A percentile compares a stretch with the other conserved stretches of the same genome.
These are phyloP conservation scores for Nymphicus hollandicus DNA, from an alignment of 2,113 vertebrate species.

Conservation along the genomic window DNA sequence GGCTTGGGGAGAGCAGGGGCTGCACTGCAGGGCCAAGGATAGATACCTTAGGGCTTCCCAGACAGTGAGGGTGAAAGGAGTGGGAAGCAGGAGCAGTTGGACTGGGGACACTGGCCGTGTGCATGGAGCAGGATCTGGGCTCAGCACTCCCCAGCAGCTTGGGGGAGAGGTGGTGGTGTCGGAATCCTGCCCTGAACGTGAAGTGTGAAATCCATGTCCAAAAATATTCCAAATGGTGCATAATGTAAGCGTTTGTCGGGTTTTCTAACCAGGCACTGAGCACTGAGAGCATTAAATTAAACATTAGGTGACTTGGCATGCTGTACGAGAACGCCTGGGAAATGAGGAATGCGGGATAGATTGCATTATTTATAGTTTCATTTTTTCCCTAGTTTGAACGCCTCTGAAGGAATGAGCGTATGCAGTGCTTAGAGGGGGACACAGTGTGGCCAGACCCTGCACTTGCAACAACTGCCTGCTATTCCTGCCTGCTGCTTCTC, in stretches of 20 bases:
- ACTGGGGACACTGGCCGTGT: accelerated
- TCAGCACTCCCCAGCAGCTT: accelerated
- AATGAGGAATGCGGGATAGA: neutral
- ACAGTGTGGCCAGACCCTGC: constrained; percentile 16
- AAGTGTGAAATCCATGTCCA: neutral
- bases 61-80: neutral
- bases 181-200: neutral
- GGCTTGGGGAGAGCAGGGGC: neutral
- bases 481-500: neutral
- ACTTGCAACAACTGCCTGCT: neutral
- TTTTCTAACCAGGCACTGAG: neutral
- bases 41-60: neutral
- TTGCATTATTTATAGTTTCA: constrained; percentile 1
- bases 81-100: neutral
- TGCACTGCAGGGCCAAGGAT: neutral
- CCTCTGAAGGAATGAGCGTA: neutral
- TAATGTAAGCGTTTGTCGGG: neutral
- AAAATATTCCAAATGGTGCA: neutral
- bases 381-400: neutral
- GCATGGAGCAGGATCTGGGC: accelerated
- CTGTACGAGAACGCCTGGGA: neutral
- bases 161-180: neutral
- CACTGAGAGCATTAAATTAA: neutral
- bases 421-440: neutral
- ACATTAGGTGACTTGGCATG: neutral